phyloP scores from a whole-genome alignment of 2,797 vertebrate genomes.

The Peromyscus attwateri region DNA sequence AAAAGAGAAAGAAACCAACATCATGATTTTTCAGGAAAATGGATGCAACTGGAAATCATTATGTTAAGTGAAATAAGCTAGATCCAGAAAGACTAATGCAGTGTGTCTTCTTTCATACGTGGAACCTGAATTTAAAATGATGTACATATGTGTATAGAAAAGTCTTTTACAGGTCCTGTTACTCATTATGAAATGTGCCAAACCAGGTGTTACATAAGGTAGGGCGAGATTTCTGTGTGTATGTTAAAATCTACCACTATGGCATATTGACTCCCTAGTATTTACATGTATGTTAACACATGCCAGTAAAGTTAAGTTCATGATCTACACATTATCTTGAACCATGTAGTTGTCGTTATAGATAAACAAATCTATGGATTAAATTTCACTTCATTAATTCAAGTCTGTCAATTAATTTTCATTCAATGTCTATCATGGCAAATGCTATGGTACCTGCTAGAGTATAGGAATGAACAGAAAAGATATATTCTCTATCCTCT shows the following conservation, averaged over 20 bases:
- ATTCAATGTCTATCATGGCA: background rate
- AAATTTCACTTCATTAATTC: constrained; percentile 26
- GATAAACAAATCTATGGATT: background rate
- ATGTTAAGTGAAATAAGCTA: background rate
- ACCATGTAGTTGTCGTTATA: background rate
- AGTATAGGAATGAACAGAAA: background rate
- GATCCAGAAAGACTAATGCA: background rate
- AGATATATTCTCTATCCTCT: background rate
- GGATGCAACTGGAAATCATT: background rate
- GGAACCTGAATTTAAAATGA: background rate
- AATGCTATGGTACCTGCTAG: background rate
- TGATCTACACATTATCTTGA: background rate
- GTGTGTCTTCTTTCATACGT: background rate
- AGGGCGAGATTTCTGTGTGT: background rate
- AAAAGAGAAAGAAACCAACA: background rate
- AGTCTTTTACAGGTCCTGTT: background rate
- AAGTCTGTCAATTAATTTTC: background rate
- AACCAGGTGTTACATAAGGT: background rate
- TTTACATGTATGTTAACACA: background rate
- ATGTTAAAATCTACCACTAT: background rate
- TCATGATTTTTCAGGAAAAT: background rate
- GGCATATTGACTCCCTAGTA: background rate
- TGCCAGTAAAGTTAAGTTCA: background rate
- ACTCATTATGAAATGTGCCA: background rate
- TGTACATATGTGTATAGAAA: background rate